A percentile compares a stretch with the other conserved stretches of the same genome.
Conservation (phyloP, 2,113 vertebrate genomes). For the Astatotilapia flaviijosephi region DNA sequence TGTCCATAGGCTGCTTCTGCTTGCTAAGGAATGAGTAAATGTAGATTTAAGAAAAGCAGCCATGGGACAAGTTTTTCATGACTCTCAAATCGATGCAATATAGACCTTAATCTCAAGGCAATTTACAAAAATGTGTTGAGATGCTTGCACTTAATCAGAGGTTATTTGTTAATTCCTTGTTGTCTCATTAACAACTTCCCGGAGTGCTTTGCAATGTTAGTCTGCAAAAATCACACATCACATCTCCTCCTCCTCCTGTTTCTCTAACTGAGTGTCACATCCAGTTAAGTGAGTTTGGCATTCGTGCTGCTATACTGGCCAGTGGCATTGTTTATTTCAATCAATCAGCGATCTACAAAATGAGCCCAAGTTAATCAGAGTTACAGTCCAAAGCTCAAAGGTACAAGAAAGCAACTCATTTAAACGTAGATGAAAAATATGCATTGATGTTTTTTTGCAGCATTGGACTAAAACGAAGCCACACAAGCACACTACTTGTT, state of each 20-base stretch:
- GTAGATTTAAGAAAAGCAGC: background rate
- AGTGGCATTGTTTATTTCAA: constrained; percentile 15
- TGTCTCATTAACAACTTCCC: constrained; percentile 21
- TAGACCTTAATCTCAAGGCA: background rate
- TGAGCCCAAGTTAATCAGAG: background rate
- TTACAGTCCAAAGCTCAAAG: background rate
- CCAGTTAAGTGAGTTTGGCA: background rate
- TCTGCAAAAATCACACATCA: background rate
- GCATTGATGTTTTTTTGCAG: background rate
- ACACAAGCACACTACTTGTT: background rate
- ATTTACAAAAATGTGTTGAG: constrained; percentile 1
- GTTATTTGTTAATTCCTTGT: constrained; percentile 13
- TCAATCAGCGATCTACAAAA: background rate
- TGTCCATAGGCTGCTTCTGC: background rate
- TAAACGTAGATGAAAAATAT: constrained; percentile 1
- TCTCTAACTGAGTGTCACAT: background rate
- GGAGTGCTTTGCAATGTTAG: background rate
- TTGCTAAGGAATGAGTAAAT: background rate
- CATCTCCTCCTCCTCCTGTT: background rate
- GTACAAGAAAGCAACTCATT: background rate
- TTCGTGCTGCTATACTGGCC: background rate
- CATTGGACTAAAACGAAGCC: background rate
- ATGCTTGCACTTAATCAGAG: constrained; percentile 14
- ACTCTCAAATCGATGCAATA: background rate
- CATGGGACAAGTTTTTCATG: background rate